phyloP scores from a whole-genome alignment of 2,113 vertebrate species.

The Lipotes vexillifer region DNA sequence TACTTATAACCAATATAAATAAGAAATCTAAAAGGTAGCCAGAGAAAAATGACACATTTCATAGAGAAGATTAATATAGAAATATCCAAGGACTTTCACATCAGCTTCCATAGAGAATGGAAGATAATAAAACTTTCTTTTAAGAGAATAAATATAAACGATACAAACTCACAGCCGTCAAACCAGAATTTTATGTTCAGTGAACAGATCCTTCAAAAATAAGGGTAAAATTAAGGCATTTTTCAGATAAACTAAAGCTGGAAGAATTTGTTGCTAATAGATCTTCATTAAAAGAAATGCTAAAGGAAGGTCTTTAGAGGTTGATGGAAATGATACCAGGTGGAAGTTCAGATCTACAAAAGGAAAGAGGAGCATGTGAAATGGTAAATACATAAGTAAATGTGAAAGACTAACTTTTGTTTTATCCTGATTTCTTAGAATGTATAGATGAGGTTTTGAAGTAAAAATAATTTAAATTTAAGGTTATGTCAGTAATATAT shows the following conservation, averaged over 20 bases:
- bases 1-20: not conserved
- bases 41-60: not conserved
- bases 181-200: not conserved
- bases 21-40: not conserved
- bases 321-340: not conserved
- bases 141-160: not conserved
- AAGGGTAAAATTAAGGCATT: not conserved
- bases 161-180: not conserved
- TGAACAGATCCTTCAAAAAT: not conserved
- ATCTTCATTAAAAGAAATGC: not conserved
- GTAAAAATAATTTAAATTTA: not conserved
- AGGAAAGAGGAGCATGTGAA: not conserved
- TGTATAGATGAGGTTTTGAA: not conserved
- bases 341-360: not conserved
- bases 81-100: not conserved
- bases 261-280: not conserved
- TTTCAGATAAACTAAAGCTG: not conserved
- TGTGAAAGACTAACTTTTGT: not conserved
- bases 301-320: not conserved
- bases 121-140: not conserved
- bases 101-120: not conserved
- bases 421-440: not conserved
- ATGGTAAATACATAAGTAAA: not conserved
- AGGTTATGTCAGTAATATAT: not conserved
- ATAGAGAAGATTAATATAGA: not conserved